Base-by-base conservation (phyloP, 2,888 invertebrate genomes). In the Seira musarum region DNA sequence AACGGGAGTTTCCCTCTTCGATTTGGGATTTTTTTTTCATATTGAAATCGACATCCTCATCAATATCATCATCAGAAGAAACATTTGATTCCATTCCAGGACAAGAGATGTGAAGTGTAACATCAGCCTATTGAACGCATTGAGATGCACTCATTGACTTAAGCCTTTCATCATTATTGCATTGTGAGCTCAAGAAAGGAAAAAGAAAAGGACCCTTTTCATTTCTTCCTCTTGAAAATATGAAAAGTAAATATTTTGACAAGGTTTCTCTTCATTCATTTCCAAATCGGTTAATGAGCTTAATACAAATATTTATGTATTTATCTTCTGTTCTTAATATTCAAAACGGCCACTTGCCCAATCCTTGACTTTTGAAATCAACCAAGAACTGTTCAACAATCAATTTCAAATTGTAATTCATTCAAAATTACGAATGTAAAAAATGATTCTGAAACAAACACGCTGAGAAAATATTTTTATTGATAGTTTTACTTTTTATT, bases 221-320 rank as follows among this genome's bases (percentile, higher is more conserved):
- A 60, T 60, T 60, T 79, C 68, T 70, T 71, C 70, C 75, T 74
- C 60, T 68, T 73, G 69, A 75, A 68, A 67, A 67, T 35, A 68
- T 78, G 24, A 10, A 79, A 79, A 79, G 75, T 79, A 82, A 82
- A 82, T 82, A 79, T 78, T 74, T 78, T 71, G 82, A 79, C 79
- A 82, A 68, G 68, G 82, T 49, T 70, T 40, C 76, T 57, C 40
- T 79, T 30, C 49, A 64, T 79, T 75, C 68, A 79, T 74, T 82
- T 75, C 60, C 67, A 71, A 63, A 73, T 74, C 66, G 30, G 68
- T 82, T 82, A 82, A 82, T 79, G 77, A 82, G 77, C 71, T 69
- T 60, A 60, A 60, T 60, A 40, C n/a, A n/a, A n/a, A n/a, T n/a
- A n/a, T n/a, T n/a, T n/a, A 21, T n/a, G 60, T 60, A 21, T 22